Evolutionary conservation across 1,140 invertebrate species (phyloP), one percentile per base, ranked within the genome.

Genomic region (Papilio dardanus): DNA sequence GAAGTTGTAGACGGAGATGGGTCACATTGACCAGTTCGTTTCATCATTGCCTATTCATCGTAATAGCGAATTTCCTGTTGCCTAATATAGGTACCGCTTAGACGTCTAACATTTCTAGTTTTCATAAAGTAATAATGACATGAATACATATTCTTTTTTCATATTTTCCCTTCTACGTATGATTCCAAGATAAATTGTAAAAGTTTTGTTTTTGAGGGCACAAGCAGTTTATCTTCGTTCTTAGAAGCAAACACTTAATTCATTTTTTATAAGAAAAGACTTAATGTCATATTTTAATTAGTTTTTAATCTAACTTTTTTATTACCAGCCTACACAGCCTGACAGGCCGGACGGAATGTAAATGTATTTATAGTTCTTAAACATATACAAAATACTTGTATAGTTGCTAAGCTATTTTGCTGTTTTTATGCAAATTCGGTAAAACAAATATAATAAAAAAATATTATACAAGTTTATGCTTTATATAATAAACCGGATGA

Each of bases 1-100:
- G 12, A 30, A 30, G 12, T 30, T 24, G 8, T 4, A 58, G 7
- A 58, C 21, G 50, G 50, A 24, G 24, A 28, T 62, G 54, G 3
- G 12, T 62, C 12, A 28, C 24, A 28, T 62, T 62, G 54, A 28
- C 24, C 54, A 58, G 54, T 58, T 50, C 46, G n/a, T 50, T 16
- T 62, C 54, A 62, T 62, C 24, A 62, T 62, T 28, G 54, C 21
- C 24, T 30, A 62, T 62, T 62, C 54, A 62, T 28, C 54, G 54
- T 62, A 62, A 62, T 62, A 62, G 54, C 30, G 24, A 28, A 28
- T 30, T 62, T 62, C 54, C 54, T 62, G 54, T 62, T 28, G 54
- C 54, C 50, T 62, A 28, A 62, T 62, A 24, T 24, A 28, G 21
- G 21, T 28, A 28, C 19, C 1, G 19, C 21, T 54, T 24, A 8